Base-by-base conservation (phyloP, 2,888 invertebrate species). In the Drosophila mettleri region DNA sequence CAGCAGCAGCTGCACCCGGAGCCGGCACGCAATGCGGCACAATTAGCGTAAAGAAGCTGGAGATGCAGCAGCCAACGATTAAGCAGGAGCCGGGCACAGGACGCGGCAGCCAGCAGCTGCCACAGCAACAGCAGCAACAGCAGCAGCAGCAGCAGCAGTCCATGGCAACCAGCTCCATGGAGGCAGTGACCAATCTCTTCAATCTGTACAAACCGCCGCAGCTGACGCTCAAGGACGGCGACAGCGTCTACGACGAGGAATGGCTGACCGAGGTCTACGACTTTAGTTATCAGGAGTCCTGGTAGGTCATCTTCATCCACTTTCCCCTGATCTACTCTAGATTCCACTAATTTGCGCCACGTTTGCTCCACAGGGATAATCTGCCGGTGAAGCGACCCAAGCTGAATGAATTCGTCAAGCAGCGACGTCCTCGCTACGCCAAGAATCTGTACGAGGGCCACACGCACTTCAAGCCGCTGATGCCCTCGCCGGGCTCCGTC, bases 301-400 rank as follows among this genome's bases (percentile, higher is more conserved):
- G 97, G 98, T 96, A 90, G 94, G 94, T 93, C 14, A 2, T n/a
- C n/a, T n/a, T n/a, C 10, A 29, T 3, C n/a, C n/a, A 16, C 31
- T 2, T 3, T n/a, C 14, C 20, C n/a, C n/a, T n/a, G n/a, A n/a
- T 5, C 1, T 34, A n/a, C 20, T 10, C 5, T 2, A 24, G 4
- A 5, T 5, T 9, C 10, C 1, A 16, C 34, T 46, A 51, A 45
- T 34, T 20, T n/a, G 5, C 31, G 4, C 2, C 7, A 31, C 1
- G 7, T 12, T 27, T 16, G 1, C 2, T 27, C 2, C 4, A 2
- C 53, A 95, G 97, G 97, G 93, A 97, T 89, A 96, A 97, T 91
- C 96, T 97, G 93, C 97, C 98, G 0, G 96, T 98, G 69, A 98
- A 98, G 93, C 95, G 96, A 86, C 96, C 97, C 93, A 96, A 97